phyloP scores from a whole-genome alignment of 2,113 vertebrate species.

The Chinchilla lanigera region DNA sequence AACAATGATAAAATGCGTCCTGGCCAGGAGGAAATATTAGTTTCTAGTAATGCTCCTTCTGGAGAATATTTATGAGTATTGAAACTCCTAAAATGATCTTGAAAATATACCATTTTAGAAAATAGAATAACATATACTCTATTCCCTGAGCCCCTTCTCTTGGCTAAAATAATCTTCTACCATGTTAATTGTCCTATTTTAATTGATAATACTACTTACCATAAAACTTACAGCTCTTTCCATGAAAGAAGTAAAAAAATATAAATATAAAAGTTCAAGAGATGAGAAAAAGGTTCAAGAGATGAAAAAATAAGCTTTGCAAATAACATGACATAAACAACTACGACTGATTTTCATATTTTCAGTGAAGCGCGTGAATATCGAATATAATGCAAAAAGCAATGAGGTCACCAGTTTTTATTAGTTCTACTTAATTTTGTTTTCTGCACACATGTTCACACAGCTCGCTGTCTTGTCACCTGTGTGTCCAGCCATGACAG shows the following conservation, averaged over 20 bases:
- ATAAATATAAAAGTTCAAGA: not conserved
- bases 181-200: not conserved
- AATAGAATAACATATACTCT: not conserved
- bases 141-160: not conserved
- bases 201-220: slow-evolving; percentile 50
- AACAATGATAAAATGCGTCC: not conserved
- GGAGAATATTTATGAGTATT: not conserved
- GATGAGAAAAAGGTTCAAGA: not conserved
- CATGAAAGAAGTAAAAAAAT: slow-evolving; percentile 27
- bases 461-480: not conserved
- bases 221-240: not conserved
- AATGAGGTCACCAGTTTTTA: not conserved
- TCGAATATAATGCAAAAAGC: not conserved
- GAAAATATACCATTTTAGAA: slow-evolving; percentile 26
- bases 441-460: not conserved
- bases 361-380: not conserved
- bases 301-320: not conserved
- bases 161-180: slow-evolving; percentile 45
- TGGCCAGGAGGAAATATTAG: not conserved
- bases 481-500: not conserved
- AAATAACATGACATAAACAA: not conserved
- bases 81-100: slow-evolving; percentile 10
- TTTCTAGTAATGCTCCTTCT: slow-evolving; percentile 27
- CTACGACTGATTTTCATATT: not conserved
- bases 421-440: not conserved